Conservation (phyloP, 1,140 invertebrate genomes). For the Drosophila obscura region DNA sequence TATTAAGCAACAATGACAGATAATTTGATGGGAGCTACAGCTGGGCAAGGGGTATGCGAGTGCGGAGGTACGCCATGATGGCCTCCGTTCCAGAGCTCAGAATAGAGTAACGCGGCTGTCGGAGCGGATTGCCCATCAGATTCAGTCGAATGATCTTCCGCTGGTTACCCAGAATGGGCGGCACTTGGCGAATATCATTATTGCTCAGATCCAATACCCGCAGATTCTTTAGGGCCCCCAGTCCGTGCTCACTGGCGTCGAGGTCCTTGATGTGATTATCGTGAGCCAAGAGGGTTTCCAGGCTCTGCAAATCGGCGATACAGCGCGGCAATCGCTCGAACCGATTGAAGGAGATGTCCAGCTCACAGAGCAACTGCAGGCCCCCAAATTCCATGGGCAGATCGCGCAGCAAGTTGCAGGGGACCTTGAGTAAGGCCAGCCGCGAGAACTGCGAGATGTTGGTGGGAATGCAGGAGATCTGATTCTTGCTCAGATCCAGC, state of each 20-base stretch:
- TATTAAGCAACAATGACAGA: neutral
- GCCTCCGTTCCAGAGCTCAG: conserved; percentile 91
- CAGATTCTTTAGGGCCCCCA: conserved; percentile 87
- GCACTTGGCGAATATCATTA: conserved; percentile 91
- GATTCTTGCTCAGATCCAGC: conserved; percentile 42
- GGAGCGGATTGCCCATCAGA: conserved; percentile 92
- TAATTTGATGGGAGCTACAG: no score
- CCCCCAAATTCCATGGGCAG: conserved; percentile 56
- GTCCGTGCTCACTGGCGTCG: conserved; percentile 86
- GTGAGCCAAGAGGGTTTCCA: conserved; percentile 40
- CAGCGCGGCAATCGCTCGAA: conserved; percentile 46
- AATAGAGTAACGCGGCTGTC: conserved; percentile 92
- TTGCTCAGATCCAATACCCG: conserved; percentile 91
- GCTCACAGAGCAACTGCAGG: conserved; percentile 23
- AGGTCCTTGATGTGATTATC: conserved; percentile 89
- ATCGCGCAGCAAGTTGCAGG: conserved; percentile 46
- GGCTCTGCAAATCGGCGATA: conserved; percentile 41
- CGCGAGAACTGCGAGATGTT: conserved; percentile 58
- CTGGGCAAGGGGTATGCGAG: conserved; percentile 87
- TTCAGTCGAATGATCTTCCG: conserved; percentile 88
- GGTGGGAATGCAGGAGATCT: conserved; percentile 42
- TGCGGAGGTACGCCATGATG: conserved; percentile 91
- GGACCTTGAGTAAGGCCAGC: conserved; percentile 25
- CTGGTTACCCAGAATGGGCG: conserved; percentile 91
- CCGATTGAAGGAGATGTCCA: conserved; percentile 61